Conservation (phyloP, 2,888 invertebrate species). For the Pterostichus madidus region DNA sequence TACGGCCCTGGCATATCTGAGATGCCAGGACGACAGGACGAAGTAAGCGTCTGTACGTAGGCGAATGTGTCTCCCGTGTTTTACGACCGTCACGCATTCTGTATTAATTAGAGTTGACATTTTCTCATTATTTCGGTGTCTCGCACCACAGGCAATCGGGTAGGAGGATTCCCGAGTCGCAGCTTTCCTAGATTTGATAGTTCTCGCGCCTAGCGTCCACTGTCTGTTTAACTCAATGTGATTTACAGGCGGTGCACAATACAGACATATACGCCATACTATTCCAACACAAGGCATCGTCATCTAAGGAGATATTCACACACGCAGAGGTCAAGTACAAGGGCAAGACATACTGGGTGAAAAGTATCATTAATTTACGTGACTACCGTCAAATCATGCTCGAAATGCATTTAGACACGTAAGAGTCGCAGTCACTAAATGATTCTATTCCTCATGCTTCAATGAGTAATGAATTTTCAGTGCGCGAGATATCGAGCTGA, state of each 20-base stretch:
- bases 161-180: slow-evolving; percentile 16
- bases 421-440: slow-evolving; percentile 74
- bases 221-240: slow-evolving; percentile 9
- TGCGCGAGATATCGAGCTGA: slow-evolving; percentile 27
- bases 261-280: slow-evolving; percentile 84
- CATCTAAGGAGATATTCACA: slow-evolving; percentile 82
- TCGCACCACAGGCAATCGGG: slow-evolving; percentile 60
- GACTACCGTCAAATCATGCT: slow-evolving; percentile 84
- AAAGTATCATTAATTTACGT: slow-evolving; percentile 82
- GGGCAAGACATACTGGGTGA: slow-evolving; percentile 84
- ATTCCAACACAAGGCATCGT: slow-evolving; percentile 82
- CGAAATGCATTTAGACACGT: slow-evolving; percentile 90
- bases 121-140: slow-evolving; percentile 75
- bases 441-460: slow-evolving; percentile 52
- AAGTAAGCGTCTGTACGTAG: slow-evolving; percentile 20
- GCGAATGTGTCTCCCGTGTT: slow-evolving; percentile 64
- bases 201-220: not conserved
- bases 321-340: slow-evolving; percentile 84
- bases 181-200: slow-evolving; percentile 34
- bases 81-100: slow-evolving; percentile 72
- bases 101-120: slow-evolving; percentile 74
- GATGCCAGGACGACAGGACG: slow-evolving; percentile 32
- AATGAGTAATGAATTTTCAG: slow-evolving; percentile 29
- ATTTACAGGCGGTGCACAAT: slow-evolving; percentile 75
- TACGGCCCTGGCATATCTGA: slow-evolving; percentile 23